Evolutionary conservation across 1,140 invertebrate genomes (phyloP), one percentile per base, ranked within the genome.

Genomic region (Battus philenor): DNA sequence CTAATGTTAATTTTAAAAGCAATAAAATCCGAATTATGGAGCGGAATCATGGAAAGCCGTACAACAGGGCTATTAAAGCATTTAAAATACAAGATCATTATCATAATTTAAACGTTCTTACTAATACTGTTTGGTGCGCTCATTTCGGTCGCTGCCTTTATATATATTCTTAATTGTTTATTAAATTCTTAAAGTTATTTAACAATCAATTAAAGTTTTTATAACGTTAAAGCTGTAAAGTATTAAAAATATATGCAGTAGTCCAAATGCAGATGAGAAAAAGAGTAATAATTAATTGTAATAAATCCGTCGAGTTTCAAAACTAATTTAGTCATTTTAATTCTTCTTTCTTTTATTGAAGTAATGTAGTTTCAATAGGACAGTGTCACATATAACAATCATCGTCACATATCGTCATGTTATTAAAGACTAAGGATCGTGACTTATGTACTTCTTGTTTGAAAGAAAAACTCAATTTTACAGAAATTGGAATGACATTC

Each of bases 61-160:
- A 4, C 7, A 27, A 27, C 24, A 10, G 24, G 24, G 10, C 24
- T 5, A 27, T 27, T 6, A 7, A 27, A 27, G 24, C n/a, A n/a
- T 27, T 27, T 27, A 9, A 27, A 27, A 27, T 27, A 27, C 24
- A 27, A 27, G 24, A 27, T 27, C 24, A 27, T 27, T 27, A 27
- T 27, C 24, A 27, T 27, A 27, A 27, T 27, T 5, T 27, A 27
- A 10, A 9, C 24, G 24, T 27, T 10, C 24, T 10, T 27, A 5
- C 24, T 27, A 27, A 27, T 27, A 10, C 24, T 27, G 7, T 27
- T 27, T n/a, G n/a, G n/a, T n/a, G n/a, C 24, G n/a, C n/a, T 10
- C 24, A 10, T 8, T 8, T 27, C 8, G 20, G 24, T 27, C 8
- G n/a, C n/a, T 9, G 8, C 3, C 1, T 9, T 27, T 27, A 9